These are phyloP conservation scores for Ditula angustiorana DNA, from an alignment of 2,888 invertebrate species.

Conservation along the genomic window DNA sequence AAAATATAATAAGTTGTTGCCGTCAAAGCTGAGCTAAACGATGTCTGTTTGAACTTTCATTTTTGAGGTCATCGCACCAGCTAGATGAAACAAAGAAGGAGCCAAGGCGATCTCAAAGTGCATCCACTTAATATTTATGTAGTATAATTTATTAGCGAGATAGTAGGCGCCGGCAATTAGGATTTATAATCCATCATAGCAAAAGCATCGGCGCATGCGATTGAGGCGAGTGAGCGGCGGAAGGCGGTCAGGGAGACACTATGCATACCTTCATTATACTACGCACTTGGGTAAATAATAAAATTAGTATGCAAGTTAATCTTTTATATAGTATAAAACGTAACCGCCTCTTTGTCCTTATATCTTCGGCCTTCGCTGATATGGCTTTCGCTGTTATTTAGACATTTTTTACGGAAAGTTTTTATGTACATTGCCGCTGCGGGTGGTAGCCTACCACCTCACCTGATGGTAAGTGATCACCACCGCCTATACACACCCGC, in stretches of 20 bases:
- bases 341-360: too few relatives aligned
- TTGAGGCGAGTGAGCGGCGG: constrained; percentile 54
- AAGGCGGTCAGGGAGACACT: constrained; percentile 65
- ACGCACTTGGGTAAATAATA: constrained; percentile 6
- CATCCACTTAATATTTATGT: constrained; percentile 34
- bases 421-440: too few relatives aligned
- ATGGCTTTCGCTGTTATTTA: too few relatives aligned
- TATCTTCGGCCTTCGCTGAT: too few relatives aligned
- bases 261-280: constrained; percentile 45
- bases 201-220: constrained; percentile 30
- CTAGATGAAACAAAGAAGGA: not conserved
- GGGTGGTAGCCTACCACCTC: too few relatives aligned
- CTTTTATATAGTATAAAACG: too few relatives aligned
- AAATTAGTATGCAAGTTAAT: too few relatives aligned
- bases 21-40: too few relatives aligned
- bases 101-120: constrained; percentile 10
- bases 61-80: not conserved
- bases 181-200: constrained; percentile 64
- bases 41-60: not conserved
- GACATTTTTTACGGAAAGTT: too few relatives aligned
- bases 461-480: too few relatives aligned
- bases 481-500: too few relatives aligned
- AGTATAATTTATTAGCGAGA: constrained; percentile 46
- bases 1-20: too few relatives aligned
- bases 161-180: constrained; percentile 61